phyloP scores from a whole-genome alignment of 2,113 vertebrate species.

The Petaurus breviceps region DNA sequence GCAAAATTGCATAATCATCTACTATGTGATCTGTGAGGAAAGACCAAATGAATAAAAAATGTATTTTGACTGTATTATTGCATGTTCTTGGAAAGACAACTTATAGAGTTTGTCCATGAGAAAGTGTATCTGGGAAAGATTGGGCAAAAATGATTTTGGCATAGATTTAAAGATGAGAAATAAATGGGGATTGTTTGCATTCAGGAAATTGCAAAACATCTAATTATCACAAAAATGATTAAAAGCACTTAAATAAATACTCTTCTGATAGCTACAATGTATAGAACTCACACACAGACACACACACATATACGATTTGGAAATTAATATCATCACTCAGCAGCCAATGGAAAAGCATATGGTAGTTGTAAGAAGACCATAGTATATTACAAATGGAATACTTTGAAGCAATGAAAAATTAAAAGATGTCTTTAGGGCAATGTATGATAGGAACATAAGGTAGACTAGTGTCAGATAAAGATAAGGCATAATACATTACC shows the following conservation, averaged over 20 bases:
- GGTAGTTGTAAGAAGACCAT: not conserved
- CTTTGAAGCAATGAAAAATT: not conserved
- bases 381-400: not conserved
- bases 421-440: not conserved
- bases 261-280: not conserved
- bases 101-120: not conserved
- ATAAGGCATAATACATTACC: not conserved
- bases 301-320: not conserved
- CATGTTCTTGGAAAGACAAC: not conserved
- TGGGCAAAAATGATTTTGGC: not conserved
- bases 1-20: not conserved
- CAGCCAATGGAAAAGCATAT: not conserved
- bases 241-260: not conserved
- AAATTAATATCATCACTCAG: not conserved
- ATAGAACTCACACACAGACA: not conserved
- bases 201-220: not conserved
- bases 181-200: not conserved
- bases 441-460: not conserved
- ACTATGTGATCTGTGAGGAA: not conserved
- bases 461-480: not conserved
- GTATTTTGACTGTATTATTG: not conserved
- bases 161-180: not conserved
- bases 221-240: not conserved
- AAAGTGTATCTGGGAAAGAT: not conserved
- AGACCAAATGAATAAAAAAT: not conserved